Base-by-base conservation (phyloP, 1,140 invertebrate genomes). In the Habropoda laboriosa region DNA sequence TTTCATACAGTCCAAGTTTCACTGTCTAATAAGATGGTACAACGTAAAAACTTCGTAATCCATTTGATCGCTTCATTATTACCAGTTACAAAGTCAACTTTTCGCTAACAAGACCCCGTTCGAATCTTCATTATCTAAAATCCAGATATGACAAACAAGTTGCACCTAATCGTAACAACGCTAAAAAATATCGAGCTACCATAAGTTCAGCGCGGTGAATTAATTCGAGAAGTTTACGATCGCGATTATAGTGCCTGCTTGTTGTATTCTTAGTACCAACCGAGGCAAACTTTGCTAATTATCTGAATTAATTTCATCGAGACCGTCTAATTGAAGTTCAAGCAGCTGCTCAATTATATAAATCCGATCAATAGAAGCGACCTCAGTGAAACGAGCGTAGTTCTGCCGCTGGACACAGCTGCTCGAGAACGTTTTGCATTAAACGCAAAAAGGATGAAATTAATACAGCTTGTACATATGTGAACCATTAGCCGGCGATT, bases 221-320 rank as follows among this genome's bases (percentile, higher is more conserved):
- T 49, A 49, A 21, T 49, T 49, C 18, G 47, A 49, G 18, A 10
- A 45, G 16, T 49, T 49, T 49, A 49, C 16, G 3, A 53, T 8
- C 21, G 13, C 10, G 5, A 21, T 38, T 60, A 24, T 13, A n/a
- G 12, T 38, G 3, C 2, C 21, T 21, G 12, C 7, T 7, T 58
- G 18, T 35, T 61, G 24, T 24, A 13, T 24, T 60, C 12, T 61
- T 38, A 3, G 35, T 24, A 38, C 21, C 0, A 24, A n/a, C n/a
- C n/a, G n/a, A n/a, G 58, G 35, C 6, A 24, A 38, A 61, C 3
- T 24, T 12, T 2, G 0, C 10, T 58, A 35, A 32, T 35, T 24
- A 61, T 24, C 58, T 16, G 35, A 61, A 61, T 40, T 61, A 61
- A 61, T 38, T n/a, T 61, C 38, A 61, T 61, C 58, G 12, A 10